Conservation (phyloP, 2,888 invertebrate genomes). For the Thyatira batis region DNA sequence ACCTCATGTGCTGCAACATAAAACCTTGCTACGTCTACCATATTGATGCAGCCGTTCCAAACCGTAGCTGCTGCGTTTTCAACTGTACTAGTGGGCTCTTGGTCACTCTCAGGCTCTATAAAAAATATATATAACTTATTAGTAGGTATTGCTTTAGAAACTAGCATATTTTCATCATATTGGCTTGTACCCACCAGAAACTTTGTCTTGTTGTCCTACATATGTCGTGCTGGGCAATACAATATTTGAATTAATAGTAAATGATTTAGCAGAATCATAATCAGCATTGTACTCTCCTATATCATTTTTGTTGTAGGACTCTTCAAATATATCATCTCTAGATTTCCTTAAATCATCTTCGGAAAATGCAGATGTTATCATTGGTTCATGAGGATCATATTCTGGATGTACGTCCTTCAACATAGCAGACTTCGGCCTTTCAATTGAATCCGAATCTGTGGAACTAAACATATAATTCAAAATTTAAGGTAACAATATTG, state of each 20-base stretch:
- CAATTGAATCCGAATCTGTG: constrained; percentile 73
- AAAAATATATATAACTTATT: constrained; percentile 10
- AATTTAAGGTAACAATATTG: not conserved
- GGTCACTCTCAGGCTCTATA: constrained; percentile 85
- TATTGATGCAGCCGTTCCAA: constrained; percentile 93
- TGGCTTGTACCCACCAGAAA: constrained; percentile 44
- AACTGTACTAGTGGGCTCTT: constrained; percentile 91
- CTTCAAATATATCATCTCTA: constrained; percentile 68
- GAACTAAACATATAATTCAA: constrained; percentile 43
- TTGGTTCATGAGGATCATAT: constrained; percentile 77
- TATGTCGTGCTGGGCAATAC: constrained; percentile 47
- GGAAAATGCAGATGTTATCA: constrained; percentile 77
- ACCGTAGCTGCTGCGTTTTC: constrained; percentile 77
- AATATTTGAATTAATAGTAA: constrained; percentile 52
- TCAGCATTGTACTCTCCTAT: constrained; percentile 52
- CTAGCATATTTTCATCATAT: not conserved
- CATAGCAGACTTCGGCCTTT: constrained; percentile 75
- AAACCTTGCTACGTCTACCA: constrained; percentile 95
- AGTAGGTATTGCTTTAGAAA: not conserved
- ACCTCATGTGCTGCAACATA: constrained; percentile 92
- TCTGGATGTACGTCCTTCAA: constrained; percentile 72
- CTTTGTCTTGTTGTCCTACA: constrained; percentile 53
- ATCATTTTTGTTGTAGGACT: constrained; percentile 61
- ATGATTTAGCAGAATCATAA: constrained; percentile 59
- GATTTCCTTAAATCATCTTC: constrained; percentile 75